These are phyloP conservation scores for Aegithalos caudatus DNA, from an alignment of 2,113 vertebrate genomes.

Conservation along the genomic window DNA sequence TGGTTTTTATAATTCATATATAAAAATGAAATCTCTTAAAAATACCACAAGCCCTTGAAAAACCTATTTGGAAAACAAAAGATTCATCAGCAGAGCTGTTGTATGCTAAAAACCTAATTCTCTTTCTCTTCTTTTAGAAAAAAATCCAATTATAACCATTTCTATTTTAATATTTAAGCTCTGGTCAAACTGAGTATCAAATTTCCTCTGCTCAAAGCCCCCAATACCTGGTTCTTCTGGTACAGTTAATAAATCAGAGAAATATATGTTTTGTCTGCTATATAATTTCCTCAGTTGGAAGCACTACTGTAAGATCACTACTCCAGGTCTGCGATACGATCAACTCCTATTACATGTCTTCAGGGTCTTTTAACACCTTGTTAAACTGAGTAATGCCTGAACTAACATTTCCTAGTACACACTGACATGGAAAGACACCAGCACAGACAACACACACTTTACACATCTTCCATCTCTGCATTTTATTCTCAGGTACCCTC, in stretches of 20 bases:
- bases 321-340: not conserved
- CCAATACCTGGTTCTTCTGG: not conserved
- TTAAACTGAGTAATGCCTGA: not conserved
- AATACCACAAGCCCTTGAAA: not conserved
- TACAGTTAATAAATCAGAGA: not conserved
- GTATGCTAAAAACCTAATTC: not conserved
- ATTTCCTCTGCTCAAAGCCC: not conserved
- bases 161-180: not conserved
- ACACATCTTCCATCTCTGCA: not conserved
- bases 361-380: not conserved
- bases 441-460: rapidly evolving
- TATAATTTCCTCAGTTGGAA: not conserved
- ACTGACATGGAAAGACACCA: not conserved
- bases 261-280: not conserved
- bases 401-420: not conserved
- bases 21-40: not conserved
- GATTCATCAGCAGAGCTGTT: not conserved
- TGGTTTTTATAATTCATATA: not conserved
- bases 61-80: not conserved
- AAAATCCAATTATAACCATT: not conserved
- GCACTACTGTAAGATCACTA: not conserved
- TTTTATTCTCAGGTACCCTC: not conserved
- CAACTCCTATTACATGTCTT: not conserved
- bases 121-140: not conserved
- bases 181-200: not conserved